These are phyloP conservation scores for Pandemis heparana DNA, from an alignment of 2,888 invertebrate species.

Conservation along the genomic window DNA sequence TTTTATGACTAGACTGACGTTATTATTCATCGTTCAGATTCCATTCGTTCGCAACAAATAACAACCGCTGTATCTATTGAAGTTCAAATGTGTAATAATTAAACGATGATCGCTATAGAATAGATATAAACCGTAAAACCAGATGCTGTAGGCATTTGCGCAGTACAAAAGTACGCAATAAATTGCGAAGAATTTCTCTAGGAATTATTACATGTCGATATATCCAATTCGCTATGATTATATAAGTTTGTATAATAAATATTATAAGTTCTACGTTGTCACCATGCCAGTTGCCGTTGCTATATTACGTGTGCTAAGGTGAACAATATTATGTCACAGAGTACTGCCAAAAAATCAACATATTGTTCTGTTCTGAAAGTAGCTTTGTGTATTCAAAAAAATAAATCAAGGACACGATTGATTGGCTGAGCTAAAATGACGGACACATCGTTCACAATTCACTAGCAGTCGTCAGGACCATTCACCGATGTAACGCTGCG, in stretches of 20 bases:
- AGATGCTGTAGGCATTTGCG: constrained; percentile 7
- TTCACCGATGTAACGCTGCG: background rate
- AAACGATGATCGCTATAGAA: constrained; percentile 1
- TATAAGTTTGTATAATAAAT: background rate
- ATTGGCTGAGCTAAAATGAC: constrained; percentile 16
- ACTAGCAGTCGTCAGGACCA: constrained; percentile 4
- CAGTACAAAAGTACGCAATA: background rate
- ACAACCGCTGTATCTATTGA: constrained; percentile 4
- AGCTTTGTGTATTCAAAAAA: constrained; percentile 24
- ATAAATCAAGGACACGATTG: constrained; percentile 25
- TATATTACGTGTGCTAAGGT: background rate
- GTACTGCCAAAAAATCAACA: constrained; percentile 23
- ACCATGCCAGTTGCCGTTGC: background rate
- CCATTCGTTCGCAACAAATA: constrained; percentile 7
- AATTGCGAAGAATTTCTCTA: background rate
- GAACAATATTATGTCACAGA: background rate
- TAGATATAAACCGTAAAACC: constrained; percentile 27
- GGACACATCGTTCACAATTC: constrained; percentile 5
- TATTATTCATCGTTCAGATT: constrained; percentile 15
- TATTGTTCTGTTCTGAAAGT: constrained; percentile 19
- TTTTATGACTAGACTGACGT: constrained; percentile 10
- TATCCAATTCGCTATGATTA: background rate
- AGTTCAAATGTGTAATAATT: background rate
- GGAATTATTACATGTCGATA: background rate
- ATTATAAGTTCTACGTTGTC: background rate